Base-by-base conservation (phyloP, 2,797 vertebrate species). In the Cercopithecus neglectus region DNA sequence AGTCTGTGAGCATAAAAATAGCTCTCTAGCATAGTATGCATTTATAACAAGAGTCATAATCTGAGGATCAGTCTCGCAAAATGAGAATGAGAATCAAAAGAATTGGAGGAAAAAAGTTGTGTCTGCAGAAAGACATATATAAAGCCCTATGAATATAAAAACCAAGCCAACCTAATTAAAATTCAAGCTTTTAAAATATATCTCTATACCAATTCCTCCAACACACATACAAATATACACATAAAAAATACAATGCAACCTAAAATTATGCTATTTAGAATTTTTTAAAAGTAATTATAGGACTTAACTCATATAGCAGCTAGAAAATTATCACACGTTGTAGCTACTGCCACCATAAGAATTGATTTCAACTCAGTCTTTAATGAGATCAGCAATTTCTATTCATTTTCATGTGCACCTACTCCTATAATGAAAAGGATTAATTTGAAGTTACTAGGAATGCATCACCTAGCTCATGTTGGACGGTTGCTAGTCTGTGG, bases 311-410 rank as follows among this genome's bases (percentile, higher is more conserved):
- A 96, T 94, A 97, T 39, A 96, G 97, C 92, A 97, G 92, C 96
- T 94, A 95, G 92, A 90, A 98, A 98, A 98, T 98, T 98, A 97
- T 98, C 96, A 96, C 76, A 96, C 79, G 92, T 95, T 97, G 96
- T 97, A 97, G 97, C 97, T 94, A 91, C 95, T 96, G 96, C 96
- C 88, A 94, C 95, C 70, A 55, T 92, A 97, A 98, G 96, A 97
- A 98, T 96, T 97, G 97, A 97, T 97, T 98, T 98, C 97, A 98
- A 97, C 97, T 98, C 97, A 97, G 95, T 39, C 92, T 97, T 98
- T 98, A 98, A 98, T 98, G 98, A 98, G 97, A 98, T 98, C 96
- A 97, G 97, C 96, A 96, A 96, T 97, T 98, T 96, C 96, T 96
- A 97, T 98, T 97, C 97, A 98, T 97, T 98, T 98, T 97, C 94